Evolutionary conservation across 2,797 vertebrate genomes (phyloP).

Genomic region (Eulemur albifrons): DNA sequence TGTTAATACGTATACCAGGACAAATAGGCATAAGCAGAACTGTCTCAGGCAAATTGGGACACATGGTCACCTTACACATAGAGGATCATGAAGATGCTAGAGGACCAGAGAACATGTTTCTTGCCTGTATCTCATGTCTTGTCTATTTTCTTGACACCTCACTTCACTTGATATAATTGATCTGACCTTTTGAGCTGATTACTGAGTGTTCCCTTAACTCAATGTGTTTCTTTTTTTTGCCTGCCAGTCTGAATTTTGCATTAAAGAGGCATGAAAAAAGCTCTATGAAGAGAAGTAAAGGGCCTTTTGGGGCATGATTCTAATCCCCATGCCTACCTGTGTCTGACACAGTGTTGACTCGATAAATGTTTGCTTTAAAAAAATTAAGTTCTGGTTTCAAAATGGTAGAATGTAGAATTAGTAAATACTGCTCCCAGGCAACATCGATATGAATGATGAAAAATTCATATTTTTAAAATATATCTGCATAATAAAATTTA

Average conservation of each 20-base stretch:
- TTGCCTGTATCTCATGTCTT: not conserved
- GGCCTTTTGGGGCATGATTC: not conserved
- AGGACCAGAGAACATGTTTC: not conserved
- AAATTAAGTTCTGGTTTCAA: slow-evolving; percentile 7
- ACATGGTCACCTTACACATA: not conserved
- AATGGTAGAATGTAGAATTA: not conserved
- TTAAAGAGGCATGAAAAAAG: not conserved
- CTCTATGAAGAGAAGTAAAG: not conserved
- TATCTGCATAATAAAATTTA: not conserved
- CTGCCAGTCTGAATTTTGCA: not conserved
- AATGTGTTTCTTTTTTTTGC: not conserved
- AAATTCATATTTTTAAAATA: not conserved
- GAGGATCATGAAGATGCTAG: not conserved
- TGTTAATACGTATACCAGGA: not conserved
- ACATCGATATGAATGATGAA: not conserved
- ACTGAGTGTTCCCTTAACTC: not conserved
- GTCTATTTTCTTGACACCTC: slow-evolving; percentile 11
- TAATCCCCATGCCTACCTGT: not conserved
- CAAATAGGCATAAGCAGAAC: not conserved
- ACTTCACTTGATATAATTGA: slow-evolving; percentile 31
- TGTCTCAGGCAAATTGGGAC: not conserved
- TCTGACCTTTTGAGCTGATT: slow-evolving; percentile 25
- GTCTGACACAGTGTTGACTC: not conserved
- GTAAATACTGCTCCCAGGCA: not conserved
- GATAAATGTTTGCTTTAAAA: not conserved